Conservation (phyloP, 2,797 vertebrate genomes). For the Sebastes umbrosus region DNA sequence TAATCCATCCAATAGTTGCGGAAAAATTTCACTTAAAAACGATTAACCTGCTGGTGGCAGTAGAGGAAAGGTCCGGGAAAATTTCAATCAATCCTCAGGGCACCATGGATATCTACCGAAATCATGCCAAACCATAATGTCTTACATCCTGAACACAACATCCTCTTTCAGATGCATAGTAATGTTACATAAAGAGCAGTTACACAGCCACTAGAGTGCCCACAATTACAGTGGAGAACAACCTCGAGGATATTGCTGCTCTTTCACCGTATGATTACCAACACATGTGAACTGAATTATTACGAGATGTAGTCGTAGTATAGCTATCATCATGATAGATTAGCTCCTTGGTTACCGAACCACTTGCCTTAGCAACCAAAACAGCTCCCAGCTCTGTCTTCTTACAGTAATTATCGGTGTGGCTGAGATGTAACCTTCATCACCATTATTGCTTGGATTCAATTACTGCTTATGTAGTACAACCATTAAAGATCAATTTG, state of each 20-base stretch:
- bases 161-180: background rate
- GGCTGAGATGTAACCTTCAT: conserved; percentile 21
- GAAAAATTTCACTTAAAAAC: background rate
- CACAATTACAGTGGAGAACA: conserved; percentile 10
- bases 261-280: background rate
- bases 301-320: background rate
- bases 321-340: background rate
- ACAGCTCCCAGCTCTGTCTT: background rate
- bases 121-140: background rate
- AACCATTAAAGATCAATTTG: conserved; percentile 21
- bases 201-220: background rate
- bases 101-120: background rate
- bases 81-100: background rate
- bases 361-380: conserved; percentile 27
- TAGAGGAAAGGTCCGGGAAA: background rate
- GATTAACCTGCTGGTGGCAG: background rate
- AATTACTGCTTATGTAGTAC: conserved; percentile 35
- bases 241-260: background rate
- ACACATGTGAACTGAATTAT: background rate
- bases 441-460: conserved; percentile 12
- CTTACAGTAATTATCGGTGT: conserved; percentile 17
- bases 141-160: background rate
- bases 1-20: background rate
- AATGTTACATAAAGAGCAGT: background rate
- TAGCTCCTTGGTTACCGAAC: conserved; percentile 39